Conservation (phyloP, 2,888 invertebrate genomes). For the Branchinecta sandiegonensis region DNA sequence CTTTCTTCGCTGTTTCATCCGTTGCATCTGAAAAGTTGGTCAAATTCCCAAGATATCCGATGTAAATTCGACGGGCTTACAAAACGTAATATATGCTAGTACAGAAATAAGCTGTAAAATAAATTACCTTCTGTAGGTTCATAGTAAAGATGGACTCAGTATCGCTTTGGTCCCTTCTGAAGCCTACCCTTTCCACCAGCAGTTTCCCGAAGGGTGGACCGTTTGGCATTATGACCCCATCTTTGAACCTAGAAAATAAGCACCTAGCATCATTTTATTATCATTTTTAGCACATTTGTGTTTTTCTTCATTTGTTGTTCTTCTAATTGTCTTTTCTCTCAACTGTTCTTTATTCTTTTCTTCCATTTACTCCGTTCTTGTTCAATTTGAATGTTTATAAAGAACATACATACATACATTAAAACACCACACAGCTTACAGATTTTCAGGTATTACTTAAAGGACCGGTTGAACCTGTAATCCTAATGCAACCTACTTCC, state of each 20-base stretch:
- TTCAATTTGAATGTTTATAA: too few species aligned
- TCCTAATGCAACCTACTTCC: too few species aligned
- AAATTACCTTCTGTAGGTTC: conserved; percentile 5
- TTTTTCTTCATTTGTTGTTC: background rate
- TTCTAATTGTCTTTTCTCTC: too few species aligned
- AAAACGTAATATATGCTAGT: too few species aligned
- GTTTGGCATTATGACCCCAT: conserved; percentile 27
- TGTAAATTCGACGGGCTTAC: too few species aligned
- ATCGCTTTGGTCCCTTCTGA: background rate
- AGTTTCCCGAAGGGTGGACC: conserved; percentile 32
- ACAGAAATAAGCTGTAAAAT: too few species aligned
- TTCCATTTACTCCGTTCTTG: too few species aligned
- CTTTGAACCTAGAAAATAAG: conserved; percentile 28
- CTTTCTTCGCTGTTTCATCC: too few species aligned
- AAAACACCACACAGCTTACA: background rate
- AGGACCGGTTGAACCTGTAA: too few species aligned
- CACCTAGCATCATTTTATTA: conserved; percentile 7
- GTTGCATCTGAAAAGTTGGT: too few species aligned
- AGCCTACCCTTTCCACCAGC: conserved; percentile 28
- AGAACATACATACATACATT: background rate
- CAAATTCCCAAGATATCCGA: too few species aligned
- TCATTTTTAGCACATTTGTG: conserved; percentile 16
- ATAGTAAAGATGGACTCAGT: background rate
- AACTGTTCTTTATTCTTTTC: too few species aligned
- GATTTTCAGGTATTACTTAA: background rate